These are phyloP conservation scores for Cryptoprocta ferox DNA, from an alignment of 2,797 vertebrate species.

Conservation along the genomic window DNA sequence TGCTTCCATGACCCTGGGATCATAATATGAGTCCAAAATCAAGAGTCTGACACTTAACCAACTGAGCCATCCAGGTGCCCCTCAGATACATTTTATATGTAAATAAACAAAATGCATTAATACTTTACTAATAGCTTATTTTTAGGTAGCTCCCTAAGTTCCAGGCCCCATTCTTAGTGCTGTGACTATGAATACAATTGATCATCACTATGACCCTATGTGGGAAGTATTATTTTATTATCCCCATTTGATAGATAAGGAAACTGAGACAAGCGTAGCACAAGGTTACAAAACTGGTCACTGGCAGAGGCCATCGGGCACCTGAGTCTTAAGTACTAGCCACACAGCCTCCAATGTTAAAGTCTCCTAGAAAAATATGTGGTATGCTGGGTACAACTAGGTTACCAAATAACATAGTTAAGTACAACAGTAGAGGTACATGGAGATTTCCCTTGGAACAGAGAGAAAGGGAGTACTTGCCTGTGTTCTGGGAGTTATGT, in stretches of 20 bases:
- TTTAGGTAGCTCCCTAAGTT: neutral
- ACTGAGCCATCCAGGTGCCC: too few species aligned
- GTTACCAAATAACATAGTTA: neutral
- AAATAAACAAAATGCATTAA: neutral
- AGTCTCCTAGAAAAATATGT: neutral
- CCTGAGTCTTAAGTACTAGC: neutral
- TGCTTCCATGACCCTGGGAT: too few species aligned
- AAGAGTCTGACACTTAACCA: too few species aligned
- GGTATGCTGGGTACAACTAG: too few species aligned
- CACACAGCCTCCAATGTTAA: neutral
- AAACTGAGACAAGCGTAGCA: neutral
- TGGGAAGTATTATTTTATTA: neutral
- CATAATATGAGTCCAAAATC: too few species aligned
- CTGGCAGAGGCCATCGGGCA: neutral
- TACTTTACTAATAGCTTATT: neutral
- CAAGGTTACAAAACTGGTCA: neutral
- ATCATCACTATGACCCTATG: neutral
- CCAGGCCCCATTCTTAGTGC: neutral
- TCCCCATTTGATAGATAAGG: neutral
- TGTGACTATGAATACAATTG: neutral
- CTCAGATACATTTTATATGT: neutral
- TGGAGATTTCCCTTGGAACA: neutral
- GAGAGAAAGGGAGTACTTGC: neutral
- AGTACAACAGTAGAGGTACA: neutral
- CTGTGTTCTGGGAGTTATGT: neutral